A percentile compares a stretch with the other conserved stretches of the same genome.
Evolutionary conservation across 2,113 vertebrate genomes (phyloP).

Genomic region (Neopipo cinnamomea): DNA sequence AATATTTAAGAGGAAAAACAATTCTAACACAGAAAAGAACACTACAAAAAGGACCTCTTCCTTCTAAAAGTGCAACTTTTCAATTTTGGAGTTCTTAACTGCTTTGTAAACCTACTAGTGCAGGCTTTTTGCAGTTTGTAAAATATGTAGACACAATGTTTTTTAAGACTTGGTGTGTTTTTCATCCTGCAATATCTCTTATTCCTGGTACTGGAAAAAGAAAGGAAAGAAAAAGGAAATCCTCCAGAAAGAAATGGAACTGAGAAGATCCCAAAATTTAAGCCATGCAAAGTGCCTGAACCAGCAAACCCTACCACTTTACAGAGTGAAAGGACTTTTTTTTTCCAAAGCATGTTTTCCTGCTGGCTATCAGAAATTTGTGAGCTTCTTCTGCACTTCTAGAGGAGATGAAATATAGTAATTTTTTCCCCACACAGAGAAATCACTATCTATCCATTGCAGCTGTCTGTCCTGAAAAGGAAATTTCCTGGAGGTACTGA

Average conservation of each 20-base stretch:
- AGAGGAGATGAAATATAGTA: not conserved
- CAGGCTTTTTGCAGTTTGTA: not conserved
- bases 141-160: not conserved
- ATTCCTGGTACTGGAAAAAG: not conserved
- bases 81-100: not conserved
- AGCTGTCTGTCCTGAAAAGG: conserved; percentile 13
- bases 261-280: not conserved
- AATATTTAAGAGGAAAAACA: not conserved
- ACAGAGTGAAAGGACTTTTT: not conserved
- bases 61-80: not conserved
- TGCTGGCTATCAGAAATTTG: not conserved
- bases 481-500: conserved; percentile 42
- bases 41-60: not conserved
- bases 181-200: not conserved
- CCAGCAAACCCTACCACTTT: not conserved
- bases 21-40: not conserved
- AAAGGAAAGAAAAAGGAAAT: not conserved
- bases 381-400: not conserved
- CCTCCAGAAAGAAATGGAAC: not conserved
- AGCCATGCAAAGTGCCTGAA: not conserved
- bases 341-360: not conserved
- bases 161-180: not conserved
- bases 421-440: not conserved
- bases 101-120: not conserved
- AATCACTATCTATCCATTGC: conserved; percentile 29